Evolutionary conservation across 2,797 vertebrate genomes (phyloP), one percentile per base, ranked within the genome.

Genomic region (Anguilla pacifica): DNA sequence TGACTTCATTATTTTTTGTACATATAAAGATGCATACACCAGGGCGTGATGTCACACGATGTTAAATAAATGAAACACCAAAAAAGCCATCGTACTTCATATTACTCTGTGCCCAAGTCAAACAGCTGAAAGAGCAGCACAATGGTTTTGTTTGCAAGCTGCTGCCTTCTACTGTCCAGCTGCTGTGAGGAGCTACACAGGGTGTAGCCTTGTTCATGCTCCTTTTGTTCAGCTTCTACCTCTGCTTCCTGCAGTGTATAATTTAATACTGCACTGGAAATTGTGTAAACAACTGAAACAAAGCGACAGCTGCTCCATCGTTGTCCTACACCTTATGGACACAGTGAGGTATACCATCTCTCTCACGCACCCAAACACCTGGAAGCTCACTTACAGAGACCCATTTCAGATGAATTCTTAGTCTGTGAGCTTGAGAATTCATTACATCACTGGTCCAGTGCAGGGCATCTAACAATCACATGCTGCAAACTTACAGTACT

Each of bases 301-400:
- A 96, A 94, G 91, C 94, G 95, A 91, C 97, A 97, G 96, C 96
- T 97, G 97, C 94, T 95, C 67, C 94, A 91, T 93, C 95, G 94
- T 93, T 95, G 95, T 93, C 93, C 95, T 93, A 92, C 95, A 94
- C 94, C 94, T 96, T 92, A 88, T 93, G 96, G 95, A 95, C 94
- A 95, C 94, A 95, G 96, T 95, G 95, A 94, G 94, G 94, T 89
- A 95, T 95, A 96, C 96, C 90, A 93, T 95, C 93, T 93, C 93
- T 93, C 92, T 95, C 94, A 87, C 0, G 15, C 90, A 92, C 90
- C 91, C 94, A 92, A 91, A 94, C 90, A 94, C 59, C 83, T 85
- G 59, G 92, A 94, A 93, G 94, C 94, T 94, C 94, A 94, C 67
- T 93, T 92, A 91, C 88, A 90, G 88, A 59, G 72, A 53, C 39